Evolutionary conservation across 2,797 vertebrate species (phyloP), one percentile per base, ranked within the genome.

Genomic region (Phoeniculus purpureus): DNA sequence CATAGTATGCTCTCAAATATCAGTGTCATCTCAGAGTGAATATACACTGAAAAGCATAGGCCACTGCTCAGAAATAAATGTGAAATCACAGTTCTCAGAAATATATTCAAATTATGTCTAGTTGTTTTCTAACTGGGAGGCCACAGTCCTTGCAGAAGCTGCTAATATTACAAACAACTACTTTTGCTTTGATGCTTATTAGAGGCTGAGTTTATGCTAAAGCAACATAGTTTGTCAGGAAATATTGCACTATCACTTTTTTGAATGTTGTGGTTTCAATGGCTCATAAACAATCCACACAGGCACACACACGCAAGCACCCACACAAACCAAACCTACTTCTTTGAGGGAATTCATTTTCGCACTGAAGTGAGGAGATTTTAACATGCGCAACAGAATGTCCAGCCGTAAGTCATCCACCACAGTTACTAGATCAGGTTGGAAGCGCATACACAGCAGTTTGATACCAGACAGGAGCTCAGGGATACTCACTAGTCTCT

Each of bases 261-360:
- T 71, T 81, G 18, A n/a, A 68, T n/a, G 50, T 7, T 34, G 51
- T 71, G 48, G 62, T 85, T 91, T 87, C 8, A 54, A 43, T 14
- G 27, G 62, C 52, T 89, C 32, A 23, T 25, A 31, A 72, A 78
- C 50, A 79, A 50, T 7, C 22, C 60, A 25, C 37, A 22, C 13
- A 16, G 0, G 25, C 4, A 29, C 15, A 8, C 1, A 7, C 31
- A 25, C 10, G 14, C 47, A 16, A 17, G 6, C 12, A 27, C 5
- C 56, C 31, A 21, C 15, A 40, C 7, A 71, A 51, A 32, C 45
- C 72, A 75, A 92, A 89, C 97, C 92, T 95, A 99, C 99, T 97
- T 99, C 99, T 98, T 99, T 99, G 92, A 99, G 98, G 45, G 99
- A 99, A 94, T 99, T 99, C 99, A 99, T 99, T 96, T 99, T 99